A percentile compares a stretch with the other conserved stretches of the same genome.
phyloP scores from a whole-genome alignment of 2,797 vertebrate genomes.

The Calcarius lapponicus region DNA sequence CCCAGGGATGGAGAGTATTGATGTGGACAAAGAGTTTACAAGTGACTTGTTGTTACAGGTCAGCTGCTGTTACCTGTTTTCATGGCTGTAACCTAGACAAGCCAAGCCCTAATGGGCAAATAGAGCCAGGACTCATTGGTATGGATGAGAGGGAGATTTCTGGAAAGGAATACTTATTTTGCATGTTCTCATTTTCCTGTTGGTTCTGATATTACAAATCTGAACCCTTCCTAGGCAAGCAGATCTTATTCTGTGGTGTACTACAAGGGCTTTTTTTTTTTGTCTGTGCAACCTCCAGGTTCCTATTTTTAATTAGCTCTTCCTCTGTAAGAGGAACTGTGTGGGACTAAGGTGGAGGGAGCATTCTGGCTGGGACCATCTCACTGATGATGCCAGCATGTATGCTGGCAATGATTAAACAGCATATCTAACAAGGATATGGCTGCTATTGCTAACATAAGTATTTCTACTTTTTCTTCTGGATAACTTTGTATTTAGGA shows the following conservation, averaged over 20 bases:
- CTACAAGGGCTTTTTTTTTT: not conserved
- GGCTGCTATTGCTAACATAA: not conserved
- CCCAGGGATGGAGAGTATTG: not conserved
- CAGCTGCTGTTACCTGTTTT: not conserved
- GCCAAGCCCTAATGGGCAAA: not conserved
- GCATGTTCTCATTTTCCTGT: not conserved
- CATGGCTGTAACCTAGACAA: not conserved
- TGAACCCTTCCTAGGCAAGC: not conserved
- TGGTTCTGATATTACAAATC: not conserved
- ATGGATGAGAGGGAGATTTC: not conserved
- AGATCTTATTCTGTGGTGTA: not conserved
- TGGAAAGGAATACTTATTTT: not conserved
- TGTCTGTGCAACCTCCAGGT: not conserved
- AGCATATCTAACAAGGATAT: not conserved
- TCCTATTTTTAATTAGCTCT: not conserved
- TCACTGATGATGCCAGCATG: not conserved
- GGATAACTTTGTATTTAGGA: conserved; percentile 1
- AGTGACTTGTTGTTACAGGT: not conserved
- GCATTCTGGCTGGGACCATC: not conserved
- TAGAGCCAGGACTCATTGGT: not conserved
- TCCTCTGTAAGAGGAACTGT: not conserved
- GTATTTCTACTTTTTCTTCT: conserved; percentile 19
- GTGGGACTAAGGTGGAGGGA: not conserved
- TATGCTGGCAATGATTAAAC: not conserved
- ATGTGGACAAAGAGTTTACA: not conserved